A percentile compares a stretch with the other conserved stretches of the same genome.
Evolutionary conservation across 2,113 vertebrate genomes (phyloP).

Genomic region (Gorsachius goisagi): DNA sequence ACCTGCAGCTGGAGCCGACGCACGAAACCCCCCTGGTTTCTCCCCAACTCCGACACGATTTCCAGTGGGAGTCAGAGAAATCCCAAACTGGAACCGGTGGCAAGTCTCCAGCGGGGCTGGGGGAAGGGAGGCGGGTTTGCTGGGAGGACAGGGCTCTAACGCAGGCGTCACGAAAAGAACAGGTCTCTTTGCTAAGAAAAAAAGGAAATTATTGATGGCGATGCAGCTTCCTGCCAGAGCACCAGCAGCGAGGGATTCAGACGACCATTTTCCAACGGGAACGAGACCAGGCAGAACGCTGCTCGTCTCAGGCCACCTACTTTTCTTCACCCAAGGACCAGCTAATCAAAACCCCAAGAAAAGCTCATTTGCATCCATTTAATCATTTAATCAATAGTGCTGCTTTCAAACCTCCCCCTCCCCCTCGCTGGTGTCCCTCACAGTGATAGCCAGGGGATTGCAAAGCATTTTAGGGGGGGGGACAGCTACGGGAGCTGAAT

Average conservation of each 20-base stretch:
- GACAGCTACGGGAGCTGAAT: neutral
- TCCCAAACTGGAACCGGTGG: accelerated
- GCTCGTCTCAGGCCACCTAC: neutral
- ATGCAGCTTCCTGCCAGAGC: neutral
- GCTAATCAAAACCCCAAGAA: neutral
- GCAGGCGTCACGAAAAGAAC: neutral
- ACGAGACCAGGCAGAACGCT: neutral
- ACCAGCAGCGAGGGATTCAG: neutral
- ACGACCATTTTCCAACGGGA: neutral
- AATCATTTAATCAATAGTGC: conserved; percentile 1
- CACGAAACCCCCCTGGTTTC: accelerated
- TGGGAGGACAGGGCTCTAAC: neutral
- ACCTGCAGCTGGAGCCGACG: neutral
- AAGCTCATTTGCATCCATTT: conserved; percentile 27
- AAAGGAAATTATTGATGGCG: neutral
- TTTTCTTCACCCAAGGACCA: neutral
- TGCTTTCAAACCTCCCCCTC: neutral
- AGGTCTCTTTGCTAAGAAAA: neutral
- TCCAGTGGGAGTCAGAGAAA: neutral
- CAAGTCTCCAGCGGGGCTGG: neutral
- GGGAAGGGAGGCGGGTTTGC: neutral
- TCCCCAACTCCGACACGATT: neutral
- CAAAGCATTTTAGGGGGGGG: neutral
- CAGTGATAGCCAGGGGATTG: neutral
- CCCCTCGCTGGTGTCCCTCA: neutral